phyloP scores from a whole-genome alignment of 2,113 vertebrate genomes.

The Rhodinocichla rosea region DNA sequence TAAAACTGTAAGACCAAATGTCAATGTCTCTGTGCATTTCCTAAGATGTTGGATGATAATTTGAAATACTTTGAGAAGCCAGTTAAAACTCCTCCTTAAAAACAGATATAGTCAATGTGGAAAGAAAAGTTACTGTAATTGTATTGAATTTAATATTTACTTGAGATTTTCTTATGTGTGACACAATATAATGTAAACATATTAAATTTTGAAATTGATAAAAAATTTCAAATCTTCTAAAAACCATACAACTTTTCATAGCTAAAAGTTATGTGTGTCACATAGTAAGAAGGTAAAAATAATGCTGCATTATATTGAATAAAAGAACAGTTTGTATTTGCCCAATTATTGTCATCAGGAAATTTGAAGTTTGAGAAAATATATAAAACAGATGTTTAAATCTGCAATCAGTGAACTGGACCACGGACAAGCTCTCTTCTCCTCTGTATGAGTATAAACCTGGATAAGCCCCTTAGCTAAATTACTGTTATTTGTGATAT shows the following conservation, averaged over 20 bases:
- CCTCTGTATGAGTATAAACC: background rate
- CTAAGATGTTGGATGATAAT: background rate
- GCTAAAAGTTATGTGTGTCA: background rate
- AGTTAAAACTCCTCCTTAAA: background rate
- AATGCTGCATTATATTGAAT: background rate
- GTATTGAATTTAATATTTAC: background rate
- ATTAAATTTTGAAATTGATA: background rate
- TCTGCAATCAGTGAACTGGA: background rate
- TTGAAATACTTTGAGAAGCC: background rate
- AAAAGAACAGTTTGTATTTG: background rate
- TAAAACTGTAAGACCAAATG: background rate
- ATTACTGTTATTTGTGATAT: background rate
- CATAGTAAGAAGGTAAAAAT: background rate
- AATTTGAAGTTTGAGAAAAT: background rate
- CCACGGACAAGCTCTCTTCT: background rate
- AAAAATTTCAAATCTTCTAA: background rate
- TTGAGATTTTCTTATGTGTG: background rate
- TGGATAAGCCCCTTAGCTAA: background rate
- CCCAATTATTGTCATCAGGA: background rate
- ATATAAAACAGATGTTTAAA: background rate
- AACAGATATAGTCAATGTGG: background rate
- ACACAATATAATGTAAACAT: background rate
- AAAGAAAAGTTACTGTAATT: background rate
- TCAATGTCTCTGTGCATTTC: background rate
- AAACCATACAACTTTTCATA: background rate